Base-by-base conservation (phyloP, 2,888 invertebrate species). In the Drosophila subquinaria region DNA sequence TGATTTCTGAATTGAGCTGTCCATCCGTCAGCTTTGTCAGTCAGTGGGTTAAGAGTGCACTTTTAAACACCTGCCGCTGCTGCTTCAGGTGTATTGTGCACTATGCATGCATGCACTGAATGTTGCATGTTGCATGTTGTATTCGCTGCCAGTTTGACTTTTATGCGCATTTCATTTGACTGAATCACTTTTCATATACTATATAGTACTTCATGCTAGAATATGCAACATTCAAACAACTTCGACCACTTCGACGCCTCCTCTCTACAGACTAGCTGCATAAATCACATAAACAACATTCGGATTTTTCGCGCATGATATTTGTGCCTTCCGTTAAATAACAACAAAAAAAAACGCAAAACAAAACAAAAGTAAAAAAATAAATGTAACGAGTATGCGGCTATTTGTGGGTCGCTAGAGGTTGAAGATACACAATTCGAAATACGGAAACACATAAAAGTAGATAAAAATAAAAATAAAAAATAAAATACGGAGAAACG, bases 261-360 rank as follows among this genome's bases (percentile, higher is more conserved):
- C 42, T 9, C 30, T 9, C 20, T 1, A 6, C 40, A 4, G 30
- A 13, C 15, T 13, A 23, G 9, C 35, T 42, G 76, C 76, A 84
- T 84, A 88, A 84, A 88, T 84, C 84, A 85, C 86, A 85, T 88
- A 79, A 78, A 80, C 78, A 82, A 84, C 86, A 77, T 69, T 79
- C 84, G 73, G 88, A 85, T 88, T 88, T 85, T 82, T 88, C 79
- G 86, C 82, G 81, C 82, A 80, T 82, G 84, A 84, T 84, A 84
- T 87, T 82, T 84, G 82, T 73, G 78, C 69, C 76, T 87, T 83
- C 75, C 82, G 73, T 43, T 69, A 55, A 60, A 11, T 40, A 62
- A 53, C 42, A 48, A 48, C 47, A 62, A 33, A 20, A 35, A 51
- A 63, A 30, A 8, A 30, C 27, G 6, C 51, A 20, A 55, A 20